Conservation (phyloP, 1,140 invertebrate genomes). For the Manduca sexta region DNA sequence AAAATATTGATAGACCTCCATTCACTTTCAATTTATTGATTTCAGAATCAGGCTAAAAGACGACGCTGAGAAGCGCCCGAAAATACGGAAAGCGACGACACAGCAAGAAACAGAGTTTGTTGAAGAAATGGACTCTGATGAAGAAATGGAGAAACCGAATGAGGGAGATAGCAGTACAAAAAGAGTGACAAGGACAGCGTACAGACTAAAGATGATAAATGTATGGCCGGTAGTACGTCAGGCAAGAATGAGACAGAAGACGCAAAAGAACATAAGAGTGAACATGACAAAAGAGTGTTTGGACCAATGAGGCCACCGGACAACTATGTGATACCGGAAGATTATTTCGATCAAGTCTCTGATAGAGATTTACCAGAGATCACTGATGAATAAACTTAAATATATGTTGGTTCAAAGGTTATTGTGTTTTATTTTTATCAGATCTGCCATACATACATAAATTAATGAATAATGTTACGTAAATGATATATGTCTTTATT, state of each 20-base stretch:
- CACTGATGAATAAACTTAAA: constrained; percentile 31
- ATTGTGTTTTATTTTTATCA: too few species aligned
- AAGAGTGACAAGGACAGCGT: constrained; percentile 5
- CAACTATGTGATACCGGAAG: constrained; percentile 62
- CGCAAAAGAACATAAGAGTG: constrained; percentile 11
- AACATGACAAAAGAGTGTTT: constrained; percentile 19
- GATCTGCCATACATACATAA: too few species aligned
- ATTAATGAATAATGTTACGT: too few species aligned
- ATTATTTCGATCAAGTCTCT: constrained; percentile 60
- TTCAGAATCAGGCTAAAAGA: constrained; percentile 54
- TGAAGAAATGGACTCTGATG: constrained; percentile 68
- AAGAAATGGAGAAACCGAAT: constrained; percentile 27
- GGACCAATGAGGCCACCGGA: constrained; percentile 68
- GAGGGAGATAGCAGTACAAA: constrained; percentile 10
- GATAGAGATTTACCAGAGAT: constrained; percentile 67
- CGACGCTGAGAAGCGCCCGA: constrained; percentile 35
- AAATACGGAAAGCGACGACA: constrained; percentile 31
- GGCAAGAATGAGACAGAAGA: constrained; percentile 5
- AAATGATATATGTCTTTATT: too few species aligned
- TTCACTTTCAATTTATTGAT: constrained; percentile 2
- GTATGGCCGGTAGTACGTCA: too few species aligned
- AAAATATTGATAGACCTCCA: too few species aligned
- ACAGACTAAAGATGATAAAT: constrained; percentile 18
- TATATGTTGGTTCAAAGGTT: constrained; percentile 2
- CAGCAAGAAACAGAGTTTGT: constrained; percentile 52